Base-by-base conservation (phyloP, 2,888 invertebrate species). In the Nemoura dubitans region DNA sequence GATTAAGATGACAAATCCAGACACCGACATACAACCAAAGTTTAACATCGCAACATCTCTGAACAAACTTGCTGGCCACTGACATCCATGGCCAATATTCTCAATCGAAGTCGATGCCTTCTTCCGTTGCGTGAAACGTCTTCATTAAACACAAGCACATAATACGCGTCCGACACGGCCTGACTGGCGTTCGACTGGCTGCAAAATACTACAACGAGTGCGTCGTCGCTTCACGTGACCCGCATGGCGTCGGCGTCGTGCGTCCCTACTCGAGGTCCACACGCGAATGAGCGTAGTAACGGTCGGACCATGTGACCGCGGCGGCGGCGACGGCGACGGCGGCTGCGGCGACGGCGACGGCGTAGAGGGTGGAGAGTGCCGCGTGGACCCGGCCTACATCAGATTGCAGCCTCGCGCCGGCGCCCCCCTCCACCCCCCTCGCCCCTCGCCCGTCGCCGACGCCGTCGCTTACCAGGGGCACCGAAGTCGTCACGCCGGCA, bases 341-440 rank as follows among this genome's bases (percentile, higher is more conserved):
- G 59, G 36, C 10, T 6, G 36, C 36, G 36, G 36, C 36, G 14
- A 14, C 59, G 59, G n/a, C n/a, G n/a, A n/a, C 36, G 14, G 59
- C 59, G 59, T 59, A 59, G 59, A 59, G 59, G 59, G 59, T 59
- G 59, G 59, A 59, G 59, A 7, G 21, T 59, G 59, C 59, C 59
- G 21, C 59, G 21, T 59, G 59, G 14, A 59, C 59, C 59, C 59
- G 59, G 59, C 59, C 59, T 59, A 59, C 59, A 59, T 59, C 59
- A 59, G 59, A 59, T 59, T 59, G 59, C 59, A 59, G 59, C 59
- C 59, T 59, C 59, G 59, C 59, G 59, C 59, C 59, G 59, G 59
- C 59, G 59, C 21, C 59, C 16, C 59, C 16, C 14, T 21, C 59
- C 59, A 3, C 36, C 36, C 10, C 36, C 36, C 36, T 36, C 36